A percentile compares a stretch with the other conserved stretches of the same genome.
Conservation (phyloP, 2,113 vertebrate species). For the Siniperca knerii region DNA sequence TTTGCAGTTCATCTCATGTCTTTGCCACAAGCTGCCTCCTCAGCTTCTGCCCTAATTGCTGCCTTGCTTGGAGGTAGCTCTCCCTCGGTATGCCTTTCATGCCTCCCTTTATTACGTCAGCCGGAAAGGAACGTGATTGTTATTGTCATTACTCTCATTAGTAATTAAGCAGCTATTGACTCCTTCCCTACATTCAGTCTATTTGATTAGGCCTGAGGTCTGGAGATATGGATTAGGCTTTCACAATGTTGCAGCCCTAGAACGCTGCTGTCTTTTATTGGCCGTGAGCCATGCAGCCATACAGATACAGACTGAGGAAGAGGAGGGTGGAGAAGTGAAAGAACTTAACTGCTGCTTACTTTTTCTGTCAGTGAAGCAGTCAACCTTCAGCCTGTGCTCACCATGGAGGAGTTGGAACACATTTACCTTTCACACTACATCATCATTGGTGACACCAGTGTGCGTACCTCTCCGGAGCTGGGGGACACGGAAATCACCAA, state of each 20-base stretch:
- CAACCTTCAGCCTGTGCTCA: slow-evolving; percentile 44
- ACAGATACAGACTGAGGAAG: slow-evolving; percentile 7
- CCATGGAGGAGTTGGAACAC: slow-evolving; percentile 11
- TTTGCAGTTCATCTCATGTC: slow-evolving; percentile 55
- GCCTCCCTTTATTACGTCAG: slow-evolving; percentile 68
- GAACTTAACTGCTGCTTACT: slow-evolving; percentile 35
- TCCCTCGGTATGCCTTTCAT: slow-evolving; percentile 58
- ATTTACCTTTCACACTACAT: slow-evolving; percentile 11
- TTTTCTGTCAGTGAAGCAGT: slow-evolving; percentile 32
- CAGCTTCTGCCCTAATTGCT: slow-evolving; percentile 70
- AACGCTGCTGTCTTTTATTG: slow-evolving; percentile 6
- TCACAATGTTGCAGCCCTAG: slow-evolving; percentile 14
- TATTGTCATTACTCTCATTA: slow-evolving; percentile 77
- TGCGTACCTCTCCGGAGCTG: slow-evolving; percentile 8
- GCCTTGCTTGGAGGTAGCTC: slow-evolving; percentile 76
- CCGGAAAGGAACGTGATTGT: slow-evolving; percentile 65
- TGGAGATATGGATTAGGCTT: slow-evolving; percentile 70
- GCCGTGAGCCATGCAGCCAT: neutral
- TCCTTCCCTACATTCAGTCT: slow-evolving; percentile 47
- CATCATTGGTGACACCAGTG: slow-evolving; percentile 17
- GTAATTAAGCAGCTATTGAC: slow-evolving; percentile 80
- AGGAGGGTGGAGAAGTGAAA: slow-evolving; percentile 23
- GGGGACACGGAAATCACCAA: slow-evolving; percentile 35
- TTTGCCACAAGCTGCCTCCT: slow-evolving; percentile 64
- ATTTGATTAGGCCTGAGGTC: slow-evolving; percentile 73